phyloP scores from a whole-genome alignment of 2,888 invertebrate genomes.

The Polydrusus cervinus region DNA sequence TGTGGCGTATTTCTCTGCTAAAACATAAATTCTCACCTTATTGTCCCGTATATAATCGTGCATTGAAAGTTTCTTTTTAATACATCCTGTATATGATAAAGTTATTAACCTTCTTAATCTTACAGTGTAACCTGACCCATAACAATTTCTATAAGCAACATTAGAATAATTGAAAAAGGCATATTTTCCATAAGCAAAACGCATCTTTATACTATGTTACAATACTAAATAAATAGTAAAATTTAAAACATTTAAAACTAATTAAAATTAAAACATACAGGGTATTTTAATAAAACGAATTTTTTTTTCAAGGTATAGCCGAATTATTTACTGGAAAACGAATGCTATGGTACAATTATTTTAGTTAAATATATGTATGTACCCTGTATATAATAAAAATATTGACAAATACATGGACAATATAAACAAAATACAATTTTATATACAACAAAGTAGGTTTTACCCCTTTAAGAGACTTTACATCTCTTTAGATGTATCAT shows the following conservation, averaged over 20 bases:
- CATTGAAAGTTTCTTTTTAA: too few relatives aligned
- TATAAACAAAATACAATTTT: conserved; percentile 32
- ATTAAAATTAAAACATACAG: conserved; percentile 15
- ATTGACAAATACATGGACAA: conserved; percentile 25
- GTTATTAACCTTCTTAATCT: background rate
- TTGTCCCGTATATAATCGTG: too few relatives aligned
- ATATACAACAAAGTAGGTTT: conserved; percentile 35
- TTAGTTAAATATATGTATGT: background rate
- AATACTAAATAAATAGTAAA: conserved; percentile 40
- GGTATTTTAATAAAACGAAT: conserved; percentile 1
- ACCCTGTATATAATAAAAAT: conserved; percentile 17
- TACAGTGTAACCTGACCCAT: background rate
- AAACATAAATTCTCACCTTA: too few relatives aligned
- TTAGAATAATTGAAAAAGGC: conserved; percentile 34
- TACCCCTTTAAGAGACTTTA: too few relatives aligned
- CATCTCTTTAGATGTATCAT: background rate
- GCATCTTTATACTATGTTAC: conserved; percentile 34
- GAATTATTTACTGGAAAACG: too few relatives aligned
- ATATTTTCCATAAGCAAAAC: conserved; percentile 30
- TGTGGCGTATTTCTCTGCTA: too few relatives aligned
- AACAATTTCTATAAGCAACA: conserved; percentile 29
- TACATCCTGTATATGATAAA: too few relatives aligned
- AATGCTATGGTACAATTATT: background rate
- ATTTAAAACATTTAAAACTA: conserved; percentile 17
- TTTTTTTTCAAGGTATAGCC: background rate